Percentiles rank a stretch among this genome's conserved stretches.
phyloP scores from a whole-genome alignment of 1,140 invertebrate genomes.

The Tribolium castaneum region DNA sequence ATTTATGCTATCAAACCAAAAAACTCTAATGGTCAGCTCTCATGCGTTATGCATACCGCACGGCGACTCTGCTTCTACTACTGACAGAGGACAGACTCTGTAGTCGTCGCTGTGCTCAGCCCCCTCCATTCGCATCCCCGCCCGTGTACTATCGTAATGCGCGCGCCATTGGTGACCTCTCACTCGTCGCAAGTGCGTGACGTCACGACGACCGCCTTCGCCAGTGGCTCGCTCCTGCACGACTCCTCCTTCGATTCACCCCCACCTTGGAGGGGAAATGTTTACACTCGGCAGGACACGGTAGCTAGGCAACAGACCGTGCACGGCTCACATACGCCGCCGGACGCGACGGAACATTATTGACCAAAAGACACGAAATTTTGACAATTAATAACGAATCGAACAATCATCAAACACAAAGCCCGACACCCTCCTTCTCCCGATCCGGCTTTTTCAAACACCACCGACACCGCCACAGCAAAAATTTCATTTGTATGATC shows the following conservation, averaged over 20 bases:
- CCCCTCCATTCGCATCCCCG: conserved; percentile 47
- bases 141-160: conserved; percentile 37
- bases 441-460: neutral
- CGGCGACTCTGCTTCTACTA: conserved; percentile 62
- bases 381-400: neutral
- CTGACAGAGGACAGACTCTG: conserved; percentile 52
- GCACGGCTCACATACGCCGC: conserved; percentile 56
- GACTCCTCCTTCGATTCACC: conserved; percentile 61
- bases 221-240: conserved; percentile 55
- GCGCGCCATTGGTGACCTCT: conserved; percentile 53
- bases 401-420: neutral
- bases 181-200: conserved; percentile 46
- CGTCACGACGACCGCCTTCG: conserved; percentile 44
- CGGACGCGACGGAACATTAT: conserved; percentile 13
- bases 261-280: conserved; percentile 62
- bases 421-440: neutral
- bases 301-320: conserved; percentile 63
- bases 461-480: neutral
- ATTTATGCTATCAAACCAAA: conserved; percentile 55
- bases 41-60: conserved; percentile 65
- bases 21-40: conserved; percentile 47
- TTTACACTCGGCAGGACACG: conserved; percentile 63
- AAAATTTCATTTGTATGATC: conserved; percentile 5
- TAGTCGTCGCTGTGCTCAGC: conserved; percentile 41
- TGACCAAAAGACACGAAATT: conserved; percentile 22